Evolutionary conservation across 1,140 invertebrate genomes (phyloP).

Genomic region (Hypothenemus hampei): DNA sequence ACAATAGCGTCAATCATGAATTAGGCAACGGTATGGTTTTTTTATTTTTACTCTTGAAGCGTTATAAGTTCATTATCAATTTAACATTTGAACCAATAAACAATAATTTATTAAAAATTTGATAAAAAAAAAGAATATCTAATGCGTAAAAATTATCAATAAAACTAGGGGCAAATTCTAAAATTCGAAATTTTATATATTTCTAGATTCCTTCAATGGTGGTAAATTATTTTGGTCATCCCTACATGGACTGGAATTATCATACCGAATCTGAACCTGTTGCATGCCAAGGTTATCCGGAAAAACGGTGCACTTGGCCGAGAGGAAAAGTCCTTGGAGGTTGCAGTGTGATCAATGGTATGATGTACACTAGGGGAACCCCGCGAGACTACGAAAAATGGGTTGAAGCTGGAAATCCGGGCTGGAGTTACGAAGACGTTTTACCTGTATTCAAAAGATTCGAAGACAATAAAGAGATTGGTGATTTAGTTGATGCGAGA

Average conservation of each 20-base stretch:
- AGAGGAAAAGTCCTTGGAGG: conserved; percentile 59
- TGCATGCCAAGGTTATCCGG: conserved; percentile 52
- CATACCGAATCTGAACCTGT: conserved; percentile 56
- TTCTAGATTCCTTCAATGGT: conserved; percentile 52
- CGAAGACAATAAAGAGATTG: conserved; percentile 53
- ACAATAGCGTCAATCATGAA: no score
- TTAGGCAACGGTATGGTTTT: no score
- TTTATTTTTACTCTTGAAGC: no score
- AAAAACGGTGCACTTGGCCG: conserved; percentile 51
- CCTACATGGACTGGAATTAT: conserved; percentile 61
- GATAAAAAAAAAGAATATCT: no score
- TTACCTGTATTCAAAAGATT: conserved; percentile 53
- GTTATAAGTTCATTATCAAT: no score
- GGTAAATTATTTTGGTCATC: conserved; percentile 50
- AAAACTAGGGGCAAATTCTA: neutral
- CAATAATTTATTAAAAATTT: no score
- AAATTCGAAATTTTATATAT: neutral
- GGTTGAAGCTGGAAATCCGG: conserved; percentile 46
- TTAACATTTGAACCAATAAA: no score
- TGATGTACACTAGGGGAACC: conserved; percentile 71
- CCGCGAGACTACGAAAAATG: conserved; percentile 67
- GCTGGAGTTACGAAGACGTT: conserved; percentile 47
- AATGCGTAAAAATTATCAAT: no score
- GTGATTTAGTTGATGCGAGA: conserved; percentile 42
- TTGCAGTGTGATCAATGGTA: conserved; percentile 61